phyloP scores from a whole-genome alignment of 2,888 invertebrate genomes.

The Tetanocera ferruginea region DNA sequence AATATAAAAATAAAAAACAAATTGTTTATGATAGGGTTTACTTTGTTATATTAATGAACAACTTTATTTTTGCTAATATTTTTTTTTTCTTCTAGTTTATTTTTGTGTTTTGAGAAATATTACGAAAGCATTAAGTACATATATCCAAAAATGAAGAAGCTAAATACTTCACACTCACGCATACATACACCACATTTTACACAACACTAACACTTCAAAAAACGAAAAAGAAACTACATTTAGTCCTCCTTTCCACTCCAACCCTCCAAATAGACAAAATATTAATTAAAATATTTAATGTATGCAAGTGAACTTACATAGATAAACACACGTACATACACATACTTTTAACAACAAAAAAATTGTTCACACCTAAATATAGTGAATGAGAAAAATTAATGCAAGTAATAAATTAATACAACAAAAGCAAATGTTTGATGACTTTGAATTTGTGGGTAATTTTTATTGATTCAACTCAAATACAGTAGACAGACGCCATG shows the following conservation, averaged over 20 bases:
- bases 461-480: too few relatives aligned
- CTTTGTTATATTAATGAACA: conserved; percentile 32
- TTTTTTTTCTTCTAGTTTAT: conserved; percentile 26
- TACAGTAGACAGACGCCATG: too few relatives aligned
- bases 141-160: conserved; percentile 8
- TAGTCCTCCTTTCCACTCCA: neutral
- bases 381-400: conserved; percentile 34
- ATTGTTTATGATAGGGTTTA: conserved; percentile 41
- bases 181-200: conserved; percentile 18
- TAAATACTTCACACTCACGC: conserved; percentile 21
- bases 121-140: neutral
- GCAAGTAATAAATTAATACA: conserved; percentile 27
- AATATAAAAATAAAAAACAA: conserved; percentile 34
- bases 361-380: conserved; percentile 26
- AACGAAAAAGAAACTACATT: too few relatives aligned
- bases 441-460: too few relatives aligned
- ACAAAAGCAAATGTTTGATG: conserved; percentile 11
- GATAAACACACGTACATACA: conserved; percentile 25
- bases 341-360: neutral
- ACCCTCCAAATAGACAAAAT: conserved; percentile 6
- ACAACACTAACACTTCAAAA: neutral
- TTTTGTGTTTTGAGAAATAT: conserved; percentile 32
- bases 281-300: conserved; percentile 29
- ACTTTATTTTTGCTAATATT: conserved; percentile 38
- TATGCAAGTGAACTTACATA: conserved; percentile 20